Evolutionary conservation across 2,888 invertebrate genomes (phyloP).

Genomic region (Chaetoderma sp.): DNA sequence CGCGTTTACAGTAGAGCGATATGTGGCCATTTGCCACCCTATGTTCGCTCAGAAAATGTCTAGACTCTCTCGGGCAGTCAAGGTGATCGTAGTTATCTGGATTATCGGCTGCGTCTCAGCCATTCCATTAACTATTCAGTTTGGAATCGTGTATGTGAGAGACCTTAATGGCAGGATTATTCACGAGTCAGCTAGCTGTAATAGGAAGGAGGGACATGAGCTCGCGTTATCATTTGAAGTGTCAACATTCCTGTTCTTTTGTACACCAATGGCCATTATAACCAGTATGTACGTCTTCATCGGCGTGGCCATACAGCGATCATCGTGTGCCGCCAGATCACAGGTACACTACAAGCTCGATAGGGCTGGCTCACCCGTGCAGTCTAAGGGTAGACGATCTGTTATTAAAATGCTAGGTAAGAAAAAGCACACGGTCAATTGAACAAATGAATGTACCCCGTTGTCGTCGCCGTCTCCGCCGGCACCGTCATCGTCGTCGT

Average conservation of each 20-base stretch:
- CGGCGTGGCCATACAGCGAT: constrained; percentile 60
- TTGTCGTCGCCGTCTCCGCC: too few relatives aligned
- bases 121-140: constrained; percentile 80
- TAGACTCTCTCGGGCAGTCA: constrained; percentile 83
- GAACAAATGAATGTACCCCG: too few relatives aligned
- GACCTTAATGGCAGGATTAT: constrained; percentile 65
- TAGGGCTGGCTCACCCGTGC: neutral
- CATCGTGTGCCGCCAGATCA: constrained; percentile 43
- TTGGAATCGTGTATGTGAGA: constrained; percentile 75
- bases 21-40: constrained; percentile 88
- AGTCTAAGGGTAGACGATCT: constrained; percentile 50
- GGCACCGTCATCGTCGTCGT: too few relatives aligned
- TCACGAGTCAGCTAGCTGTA: constrained; percentile 75
- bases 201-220: constrained; percentile 70
- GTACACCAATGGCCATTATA: constrained; percentile 88
- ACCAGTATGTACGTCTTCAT: constrained; percentile 78
- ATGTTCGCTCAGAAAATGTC: constrained; percentile 85
- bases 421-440: too few relatives aligned
- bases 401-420: constrained; percentile 76
- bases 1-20: constrained; percentile 88
- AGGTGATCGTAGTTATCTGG: constrained; percentile 86
- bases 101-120: constrained; percentile 76
- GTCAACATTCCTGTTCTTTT: constrained; percentile 84
- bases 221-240: constrained; percentile 70
- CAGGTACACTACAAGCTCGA: too few relatives aligned